Evolutionary conservation across 2,888 invertebrate genomes (phyloP).

Genomic region (Idaea aversata): DNA sequence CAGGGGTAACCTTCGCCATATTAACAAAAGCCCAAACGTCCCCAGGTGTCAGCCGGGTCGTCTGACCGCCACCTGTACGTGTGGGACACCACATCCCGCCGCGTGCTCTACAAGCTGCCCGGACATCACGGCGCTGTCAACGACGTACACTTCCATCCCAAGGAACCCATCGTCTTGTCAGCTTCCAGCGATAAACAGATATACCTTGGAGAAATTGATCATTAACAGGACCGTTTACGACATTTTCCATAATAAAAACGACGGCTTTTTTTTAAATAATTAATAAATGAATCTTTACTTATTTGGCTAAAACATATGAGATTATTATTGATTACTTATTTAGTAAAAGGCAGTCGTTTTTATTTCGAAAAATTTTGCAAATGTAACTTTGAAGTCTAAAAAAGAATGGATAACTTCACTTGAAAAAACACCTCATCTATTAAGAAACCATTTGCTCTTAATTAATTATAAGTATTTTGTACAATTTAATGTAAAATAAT

Average conservation of each 20-base stretch:
- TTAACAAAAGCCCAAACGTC: neutral
- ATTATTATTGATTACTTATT: no score
- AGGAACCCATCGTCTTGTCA: constrained; percentile 95
- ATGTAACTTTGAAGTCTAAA: no score
- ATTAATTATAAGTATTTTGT: neutral
- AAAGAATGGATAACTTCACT: no score
- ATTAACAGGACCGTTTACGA: constrained; percentile 27
- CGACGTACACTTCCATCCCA: constrained; percentile 96
- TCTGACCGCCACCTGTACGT: constrained; percentile 97
- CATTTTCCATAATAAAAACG: no score
- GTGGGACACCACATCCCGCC: constrained; percentile 96
- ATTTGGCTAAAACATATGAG: no score
- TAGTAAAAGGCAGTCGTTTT: no score
- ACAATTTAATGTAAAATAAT: neutral
- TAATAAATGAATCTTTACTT: no score
- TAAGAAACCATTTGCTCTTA: no score
- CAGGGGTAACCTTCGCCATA: neutral
- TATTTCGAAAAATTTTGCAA: no score
- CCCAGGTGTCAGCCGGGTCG: constrained; percentile 89
- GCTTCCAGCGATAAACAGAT: constrained; percentile 97
- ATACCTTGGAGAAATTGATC: constrained; percentile 96
- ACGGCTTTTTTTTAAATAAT: no score
- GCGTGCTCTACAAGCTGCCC: constrained; percentile 97
- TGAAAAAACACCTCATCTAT: no score
- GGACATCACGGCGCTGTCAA: constrained; percentile 99